These are phyloP conservation scores for Malurus leucopterus DNA, from an alignment of 2,797 vertebrate genomes.

Conservation along the genomic window DNA sequence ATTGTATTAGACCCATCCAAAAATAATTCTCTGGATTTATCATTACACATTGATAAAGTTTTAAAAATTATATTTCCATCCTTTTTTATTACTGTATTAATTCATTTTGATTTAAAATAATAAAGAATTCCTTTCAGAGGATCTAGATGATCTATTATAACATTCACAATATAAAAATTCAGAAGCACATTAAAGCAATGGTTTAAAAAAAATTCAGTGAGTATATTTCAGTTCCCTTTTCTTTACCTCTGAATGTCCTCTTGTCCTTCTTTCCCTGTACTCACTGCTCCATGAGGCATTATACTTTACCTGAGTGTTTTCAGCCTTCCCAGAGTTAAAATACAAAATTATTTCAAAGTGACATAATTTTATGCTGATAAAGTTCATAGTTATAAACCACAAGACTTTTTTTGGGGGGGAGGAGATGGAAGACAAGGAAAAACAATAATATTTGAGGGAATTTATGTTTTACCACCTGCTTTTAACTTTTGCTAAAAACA, in stretches of 20 bases:
- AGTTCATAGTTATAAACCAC: background rate
- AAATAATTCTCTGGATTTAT: conserved; percentile 25
- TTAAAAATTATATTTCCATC: background rate
- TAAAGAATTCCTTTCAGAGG: conserved; percentile 31
- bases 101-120: conserved; percentile 47
- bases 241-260: background rate
- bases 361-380: background rate
- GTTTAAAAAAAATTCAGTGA: background rate
- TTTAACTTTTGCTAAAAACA: background rate
- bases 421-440: background rate
- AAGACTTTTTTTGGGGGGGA: background rate
- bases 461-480: background rate
- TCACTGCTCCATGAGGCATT: background rate
- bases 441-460: background rate
- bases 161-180: conserved; percentile 25
- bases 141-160: conserved; percentile 16
- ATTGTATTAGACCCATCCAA: background rate
- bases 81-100: conserved; percentile 38
- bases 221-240: background rate
- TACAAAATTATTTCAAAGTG: background rate
- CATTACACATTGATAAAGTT: background rate
- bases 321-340: background rate
- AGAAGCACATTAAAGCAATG: background rate
- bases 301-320: background rate
- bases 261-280: background rate